Evolutionary conservation across 2,797 vertebrate species (phyloP), one percentile per base, ranked within the genome.

Genomic region (Tokudaia muenninki): DNA sequence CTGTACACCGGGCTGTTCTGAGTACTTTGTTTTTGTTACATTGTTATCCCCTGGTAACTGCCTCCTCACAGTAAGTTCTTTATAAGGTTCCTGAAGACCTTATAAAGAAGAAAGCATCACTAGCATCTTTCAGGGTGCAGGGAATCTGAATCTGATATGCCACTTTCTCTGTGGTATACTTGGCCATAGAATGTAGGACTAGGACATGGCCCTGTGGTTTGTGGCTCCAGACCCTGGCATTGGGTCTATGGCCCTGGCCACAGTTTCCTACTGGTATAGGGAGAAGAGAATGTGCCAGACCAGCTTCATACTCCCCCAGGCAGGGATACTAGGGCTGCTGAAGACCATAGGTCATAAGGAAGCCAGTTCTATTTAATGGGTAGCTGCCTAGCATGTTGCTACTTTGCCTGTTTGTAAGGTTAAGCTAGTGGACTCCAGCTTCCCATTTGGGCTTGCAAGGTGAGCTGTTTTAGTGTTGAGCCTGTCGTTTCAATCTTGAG

Each of bases 61-160:
- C 7, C 63, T 91, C 44, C 61, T 61, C 77, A 4, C 12, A 55
- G 47, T 19, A 26, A 41, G 22, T 77, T 5, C 79, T 87, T 80
- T 24, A 47, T 67, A 16, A 44, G 50, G 86, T 86, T 67, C 10
- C 47, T 6, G 59, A 47, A 13, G 65, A 4, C 50, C 37, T 44
- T 80, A n/a, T 6, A 63, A 63, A 14, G 24, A 75, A 5, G 19
- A 50, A 77, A 26, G 57, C 8, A 3, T 50, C 37, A 34, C 78
- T 74, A 55, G 37, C 26, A 9, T 21, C 50, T 70, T 72, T 52
- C 12, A 17, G 41, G 22, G n/a, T 17, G 34, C 26, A 17, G 0
- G 55, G 1, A 47, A 6, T 21, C 19, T 37, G 6, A 59, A 9
- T 22, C 5, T 80, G 52, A 41, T 26, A 1, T 0, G 9, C 57